A percentile compares a stretch with the other conserved stretches of the same genome.
These are phyloP conservation scores for Carcina quercana DNA, from an alignment of 2,888 invertebrate species.

Conservation along the genomic window DNA sequence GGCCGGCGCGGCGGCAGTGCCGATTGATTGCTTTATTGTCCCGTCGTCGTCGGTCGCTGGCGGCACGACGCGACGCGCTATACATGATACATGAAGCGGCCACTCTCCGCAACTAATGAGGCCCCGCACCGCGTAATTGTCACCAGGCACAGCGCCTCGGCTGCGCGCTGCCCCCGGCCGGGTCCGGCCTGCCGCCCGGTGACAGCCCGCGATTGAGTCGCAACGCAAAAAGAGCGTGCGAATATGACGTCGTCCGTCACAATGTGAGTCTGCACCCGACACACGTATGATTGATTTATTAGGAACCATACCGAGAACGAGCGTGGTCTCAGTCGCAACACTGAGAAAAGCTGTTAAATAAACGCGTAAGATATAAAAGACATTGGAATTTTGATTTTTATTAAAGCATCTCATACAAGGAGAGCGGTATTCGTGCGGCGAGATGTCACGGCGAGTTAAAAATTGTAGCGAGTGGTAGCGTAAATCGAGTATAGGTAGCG, in stretches of 20 bases:
- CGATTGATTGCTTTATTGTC: constrained; percentile 72
- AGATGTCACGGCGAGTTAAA: constrained; percentile 34
- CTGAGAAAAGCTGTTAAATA: constrained; percentile 16
- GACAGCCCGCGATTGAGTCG: constrained; percentile 41
- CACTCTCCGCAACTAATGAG: constrained; percentile 58
- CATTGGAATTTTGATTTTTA: constrained; percentile 6
- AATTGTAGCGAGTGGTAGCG: constrained; percentile 39
- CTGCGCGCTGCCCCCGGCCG: constrained; percentile 23
- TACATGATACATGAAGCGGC: constrained; percentile 68
- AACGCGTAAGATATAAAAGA: constrained; percentile 1
- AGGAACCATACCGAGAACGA: constrained; percentile 34
- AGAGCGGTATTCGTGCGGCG: constrained; percentile 19
- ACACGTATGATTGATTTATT: constrained; percentile 44
- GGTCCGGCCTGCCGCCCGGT: constrained; percentile 19
- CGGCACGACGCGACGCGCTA: constrained; percentile 50
- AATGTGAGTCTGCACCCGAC: constrained; percentile 32
- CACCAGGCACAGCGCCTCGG: constrained; percentile 36
- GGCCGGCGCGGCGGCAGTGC: constrained; percentile 40
- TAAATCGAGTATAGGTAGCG: constrained; percentile 8
- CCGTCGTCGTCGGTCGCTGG: constrained; percentile 31
- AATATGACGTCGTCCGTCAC: constrained; percentile 32
- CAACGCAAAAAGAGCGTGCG: constrained; percentile 38
- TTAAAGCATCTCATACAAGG: constrained; percentile 4
- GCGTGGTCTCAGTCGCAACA: constrained; percentile 24
- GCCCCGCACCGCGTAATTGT: constrained; percentile 56